Evolutionary conservation across 2,888 invertebrate species (phyloP), one percentile per base, ranked within the genome.

Genomic region (Molorchus minor): DNA sequence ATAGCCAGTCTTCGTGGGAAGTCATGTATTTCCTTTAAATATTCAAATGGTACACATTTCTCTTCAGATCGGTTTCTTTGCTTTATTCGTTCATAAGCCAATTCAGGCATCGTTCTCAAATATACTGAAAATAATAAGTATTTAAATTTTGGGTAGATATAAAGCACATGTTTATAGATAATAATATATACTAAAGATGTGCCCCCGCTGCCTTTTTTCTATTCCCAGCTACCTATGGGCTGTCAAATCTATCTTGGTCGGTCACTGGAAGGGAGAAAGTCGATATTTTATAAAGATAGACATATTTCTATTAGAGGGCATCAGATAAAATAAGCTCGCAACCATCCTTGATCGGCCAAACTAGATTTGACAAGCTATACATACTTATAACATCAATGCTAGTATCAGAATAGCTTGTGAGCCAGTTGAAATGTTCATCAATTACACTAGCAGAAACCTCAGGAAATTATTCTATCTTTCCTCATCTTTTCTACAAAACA

Each of bases 401-500:
- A 52, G 90, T 84, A 56, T 88, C 83, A 2, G 87, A 81, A 71
- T 86, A 86, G 59, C 85, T 83, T 56, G 85, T 83, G 2, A 90
- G 84, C 85, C 88, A 92, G 46, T 90, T 84, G 73, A 88, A 92
- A 91, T 92, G 93, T 62, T 88, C 85, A 64, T 87, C 83, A 40
- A 93, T 79, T 0, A 93, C 88, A 45, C 86, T 82, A 58, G 86
- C 86, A 71, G 93, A 90, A 0, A 89, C 84, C 8, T 84, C 82
- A 10, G 85, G n/a, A 80, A 68, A 94, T 82, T 56, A 86, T 80
- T 2, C 87, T 86, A 62, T 86, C 88, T 62, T 83, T 82, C 51
- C 78, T 83, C 70, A 88, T 86, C 81, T 86, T 85, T 75, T 93
- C 92, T 12, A 93, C 89, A 81, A 93, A 93, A 78, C 92, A 92